These are phyloP conservation scores for Whitmania pigra DNA, from an alignment of 1,140 invertebrate species.

Conservation along the genomic window DNA sequence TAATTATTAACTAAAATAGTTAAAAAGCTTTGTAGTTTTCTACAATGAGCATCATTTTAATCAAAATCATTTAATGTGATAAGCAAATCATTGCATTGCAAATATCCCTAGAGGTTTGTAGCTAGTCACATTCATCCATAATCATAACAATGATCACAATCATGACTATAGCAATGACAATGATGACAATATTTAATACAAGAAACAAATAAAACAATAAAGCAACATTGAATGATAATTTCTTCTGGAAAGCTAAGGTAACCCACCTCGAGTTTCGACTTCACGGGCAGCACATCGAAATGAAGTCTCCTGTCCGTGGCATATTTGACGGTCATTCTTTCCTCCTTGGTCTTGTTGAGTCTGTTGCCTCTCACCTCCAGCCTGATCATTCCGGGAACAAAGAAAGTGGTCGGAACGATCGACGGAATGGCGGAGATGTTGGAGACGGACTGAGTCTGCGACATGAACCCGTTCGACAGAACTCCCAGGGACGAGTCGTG, in stretches of 20 bases:
- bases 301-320: slow-evolving; percentile 43
- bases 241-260: slow-evolving; percentile 18
- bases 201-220: not conserved
- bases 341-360: slow-evolving; percentile 41
- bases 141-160: no score
- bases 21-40: no score
- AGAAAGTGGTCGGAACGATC: slow-evolving; percentile 32
- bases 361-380: slow-evolving; percentile 42
- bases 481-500: not conserved
- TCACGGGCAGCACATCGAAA: slow-evolving; percentile 39
- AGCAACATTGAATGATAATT: not conserved
- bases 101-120: not conserved
- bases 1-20: no score
- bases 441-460: no score
- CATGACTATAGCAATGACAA: no score
- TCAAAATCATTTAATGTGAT: no score
- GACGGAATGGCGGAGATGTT: not conserved
- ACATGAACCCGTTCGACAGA: not conserved
- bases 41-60: not conserved
- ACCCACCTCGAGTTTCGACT: slow-evolving; percentile 42
- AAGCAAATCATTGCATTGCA: no score
- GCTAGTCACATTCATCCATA: not conserved
- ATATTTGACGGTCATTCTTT: slow-evolving; percentile 40
- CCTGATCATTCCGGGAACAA: slow-evolving; percentile 40
- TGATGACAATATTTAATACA: not conserved